Base-by-base conservation (phyloP, 2,888 invertebrate species). In the Crepidodera aurea region DNA sequence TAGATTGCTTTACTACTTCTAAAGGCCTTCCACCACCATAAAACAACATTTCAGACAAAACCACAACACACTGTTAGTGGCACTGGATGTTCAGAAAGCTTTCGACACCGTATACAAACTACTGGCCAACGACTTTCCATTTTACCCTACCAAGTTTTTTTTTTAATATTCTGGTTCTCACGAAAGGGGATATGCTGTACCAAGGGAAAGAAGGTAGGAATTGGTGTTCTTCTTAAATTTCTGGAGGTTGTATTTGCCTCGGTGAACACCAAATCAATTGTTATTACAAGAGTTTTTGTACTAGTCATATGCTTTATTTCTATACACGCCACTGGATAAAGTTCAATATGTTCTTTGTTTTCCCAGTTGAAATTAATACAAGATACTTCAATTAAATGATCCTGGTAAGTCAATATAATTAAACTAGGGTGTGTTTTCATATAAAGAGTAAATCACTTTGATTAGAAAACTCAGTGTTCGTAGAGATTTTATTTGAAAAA, bases 371-470 rank as follows among this genome's bases (percentile, higher is more conserved):
- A 48, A 48, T 48, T 57, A 37, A 19, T 29, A 57, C 57, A 57
- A 48, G 39, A 48, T 37, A 57, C 27, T 27, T 57, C 57, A 44
- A 57, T 57, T 57, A 57, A 25, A 39, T 39, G 57, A 57, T 57
- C 48, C 27, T 1, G 12, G 25, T 27, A 22, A 22, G 44, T 44
- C n/a, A 48, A 48, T 48, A 48, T 48, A 48, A 48, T 29, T 29
- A 48, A 12, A 15, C 27, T 27, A 15, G 48, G 6, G 8, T 15
- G 16, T 10, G 13, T 44, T 44, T 19, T 44, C 22, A 25, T 44
- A 44, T 44, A 44, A 48, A 48, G 18, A 48, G 27, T 13, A 19
- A 48, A 48, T n/a, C 48, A 7, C 12, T 29, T 3, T 12, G 15
- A 27, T 5, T 16, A 13, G 12, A 22, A 16, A 8, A 16, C 10